Evolutionary conservation across 2,113 vertebrate genomes (phyloP).

Genomic region (Hippocampus abdominalis): DNA sequence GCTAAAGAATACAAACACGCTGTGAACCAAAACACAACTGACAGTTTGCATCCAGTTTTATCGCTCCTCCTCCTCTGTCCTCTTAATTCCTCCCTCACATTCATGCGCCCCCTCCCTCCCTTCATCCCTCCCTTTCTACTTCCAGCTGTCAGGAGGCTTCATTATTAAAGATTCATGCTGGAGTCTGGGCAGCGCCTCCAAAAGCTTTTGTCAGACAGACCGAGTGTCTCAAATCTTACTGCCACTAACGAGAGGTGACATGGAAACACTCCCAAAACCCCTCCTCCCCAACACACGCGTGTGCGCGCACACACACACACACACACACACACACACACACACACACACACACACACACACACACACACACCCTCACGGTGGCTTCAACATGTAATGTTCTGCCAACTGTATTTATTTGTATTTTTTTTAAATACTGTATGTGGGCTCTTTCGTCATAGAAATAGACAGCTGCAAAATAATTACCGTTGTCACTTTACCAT

Average conservation of each 20-base stretch:
- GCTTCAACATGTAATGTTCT: conserved; percentile 3
- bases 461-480: background rate
- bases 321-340: too few relatives aligned
- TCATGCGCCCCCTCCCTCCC: conserved; percentile 1
- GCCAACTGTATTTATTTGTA: background rate
- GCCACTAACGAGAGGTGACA: conserved; percentile 64
- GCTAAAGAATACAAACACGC: conserved; percentile 47
- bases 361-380: background rate
- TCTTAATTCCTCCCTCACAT: conserved; percentile 39
- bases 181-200: conserved; percentile 65
- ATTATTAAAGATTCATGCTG: conserved; percentile 72
- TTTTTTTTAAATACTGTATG: background rate
- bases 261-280: conserved; percentile 29
- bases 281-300: background rate
- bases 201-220: conserved; percentile 71
- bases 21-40: conserved; percentile 61
- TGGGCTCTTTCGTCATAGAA: background rate
- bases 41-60: conserved; percentile 60
- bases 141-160: conserved; percentile 71
- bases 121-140: conserved; percentile 29
- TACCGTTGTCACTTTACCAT: background rate
- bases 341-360: background rate
- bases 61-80: conserved; percentile 30
- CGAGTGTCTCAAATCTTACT: conserved; percentile 61
- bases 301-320: background rate